Evolutionary conservation across 2,888 invertebrate genomes (phyloP), one percentile per base, ranked within the genome.

Genomic region (Nemapogon koenigi): DNA sequence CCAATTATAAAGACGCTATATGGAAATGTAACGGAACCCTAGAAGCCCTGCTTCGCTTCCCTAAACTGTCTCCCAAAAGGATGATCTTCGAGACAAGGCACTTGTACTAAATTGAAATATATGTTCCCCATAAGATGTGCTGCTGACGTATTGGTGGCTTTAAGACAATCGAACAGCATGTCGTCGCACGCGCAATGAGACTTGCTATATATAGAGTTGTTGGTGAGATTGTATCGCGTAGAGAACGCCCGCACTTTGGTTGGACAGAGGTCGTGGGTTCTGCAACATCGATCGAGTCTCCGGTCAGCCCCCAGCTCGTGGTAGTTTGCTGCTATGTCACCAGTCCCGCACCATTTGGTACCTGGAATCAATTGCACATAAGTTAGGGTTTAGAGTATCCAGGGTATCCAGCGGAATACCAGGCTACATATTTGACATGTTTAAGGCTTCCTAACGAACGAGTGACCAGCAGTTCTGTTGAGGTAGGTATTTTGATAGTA

Each of bases 311-410:
- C 96, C 45, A 95, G 76, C 67, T 95, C 94, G 62, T 88, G 88
- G 70, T 91, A 94, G 56, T 87, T 84, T 14, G 83, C 73, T 1
- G 95, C 94, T 48, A 92, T 86, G 63, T 94, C 94, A 1, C 94
- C 94, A 0, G 91, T 88, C 13, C 95, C 95, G 57, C 95, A 96
- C 93, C 93, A 94, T 64, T 93, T 93, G 26, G 93, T 94, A 44
- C 93, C 93, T 92, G 59, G 1, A 64, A 64, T 16, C 2, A 28
- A 35, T 26, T 10, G 8, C 4, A 30, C n/a, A 22, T 10, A 22
- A 6, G n/a, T n/a, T n/a, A n/a, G n/a, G n/a, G n/a, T n/a, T n/a
- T n/a, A n/a, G n/a, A n/a, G n/a, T n/a, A n/a, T n/a, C n/a, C n/a
- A n/a, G n/a, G n/a, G n/a, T n/a, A n/a, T n/a, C n/a, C n/a, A n/a